Conservation (phyloP, 2,888 invertebrate genomes). For the Palloptera scutellata region DNA sequence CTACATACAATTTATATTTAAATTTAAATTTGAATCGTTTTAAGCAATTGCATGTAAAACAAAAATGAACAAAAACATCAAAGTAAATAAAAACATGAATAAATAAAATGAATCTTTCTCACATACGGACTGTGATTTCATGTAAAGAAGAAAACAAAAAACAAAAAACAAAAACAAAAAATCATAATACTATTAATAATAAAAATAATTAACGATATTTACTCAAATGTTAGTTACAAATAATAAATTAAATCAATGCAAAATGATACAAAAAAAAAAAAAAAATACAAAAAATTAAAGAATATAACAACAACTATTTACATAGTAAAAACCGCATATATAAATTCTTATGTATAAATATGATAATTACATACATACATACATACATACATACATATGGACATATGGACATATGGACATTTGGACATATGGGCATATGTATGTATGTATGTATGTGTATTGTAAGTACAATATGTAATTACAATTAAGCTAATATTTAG, state of each 20-base stretch:
- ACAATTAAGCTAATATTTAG: background rate
- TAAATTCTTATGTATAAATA: too few relatives aligned
- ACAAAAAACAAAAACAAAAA: conserved; percentile 29
- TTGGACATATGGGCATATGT: too few relatives aligned
- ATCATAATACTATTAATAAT: conserved; percentile 13
- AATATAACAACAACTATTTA: conserved; percentile 26
- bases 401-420: too few relatives aligned
- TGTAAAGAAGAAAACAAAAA: conserved; percentile 52
- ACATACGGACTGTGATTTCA: conserved; percentile 65
- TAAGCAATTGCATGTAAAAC: too few relatives aligned
- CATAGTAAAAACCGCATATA: background rate
- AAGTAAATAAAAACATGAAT: conserved; percentile 31
- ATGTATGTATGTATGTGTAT: conserved; percentile 6
- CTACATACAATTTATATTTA: conserved; percentile 26
- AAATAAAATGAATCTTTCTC: conserved; percentile 55
- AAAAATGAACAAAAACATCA: conserved; percentile 26
- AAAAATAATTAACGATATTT: conserved; percentile 21
- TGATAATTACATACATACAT: conserved; percentile 19
- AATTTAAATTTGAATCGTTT: conserved; percentile 23
- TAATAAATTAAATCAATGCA: conserved; percentile 16
- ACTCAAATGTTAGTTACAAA: conserved; percentile 19
- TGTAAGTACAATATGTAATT: background rate
- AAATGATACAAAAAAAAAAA: conserved; percentile 11
- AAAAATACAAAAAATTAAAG: conserved; percentile 15
- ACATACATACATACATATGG: conserved; percentile 8